Conservation (phyloP, 2,113 vertebrate species). For the Opisthocomus hoazin region DNA sequence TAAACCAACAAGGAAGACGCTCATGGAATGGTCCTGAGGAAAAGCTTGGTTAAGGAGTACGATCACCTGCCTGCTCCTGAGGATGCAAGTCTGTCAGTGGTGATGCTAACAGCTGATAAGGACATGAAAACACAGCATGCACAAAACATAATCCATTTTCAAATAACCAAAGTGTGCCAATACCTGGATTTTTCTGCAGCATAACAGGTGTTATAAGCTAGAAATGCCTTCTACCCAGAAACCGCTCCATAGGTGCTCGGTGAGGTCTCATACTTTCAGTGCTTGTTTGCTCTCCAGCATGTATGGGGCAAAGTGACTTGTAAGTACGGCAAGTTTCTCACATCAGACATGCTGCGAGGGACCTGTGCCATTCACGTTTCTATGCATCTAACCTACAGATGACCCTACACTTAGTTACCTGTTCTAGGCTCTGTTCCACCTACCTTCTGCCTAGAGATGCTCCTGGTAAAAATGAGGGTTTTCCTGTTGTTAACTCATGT, state of each 20-base stretch:
- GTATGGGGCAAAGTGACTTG: not conserved
- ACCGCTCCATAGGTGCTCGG: not conserved
- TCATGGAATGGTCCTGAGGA: not conserved
- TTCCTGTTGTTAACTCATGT: not conserved
- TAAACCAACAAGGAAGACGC: not conserved
- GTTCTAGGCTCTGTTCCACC: not conserved
- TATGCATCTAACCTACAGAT: not conserved
- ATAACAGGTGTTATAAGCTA: not conserved
- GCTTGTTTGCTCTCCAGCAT: not conserved
- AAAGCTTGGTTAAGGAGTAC: not conserved
- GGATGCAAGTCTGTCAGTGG: not conserved
- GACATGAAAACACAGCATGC: not conserved
- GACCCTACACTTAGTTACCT: not conserved
- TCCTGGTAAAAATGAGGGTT: not conserved
- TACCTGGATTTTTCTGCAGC: not conserved
- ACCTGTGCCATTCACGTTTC: not conserved
- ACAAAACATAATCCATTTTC: not conserved
- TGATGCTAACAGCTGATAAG: not conserved
- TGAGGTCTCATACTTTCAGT: not conserved
- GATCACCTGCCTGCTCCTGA: accelerated
- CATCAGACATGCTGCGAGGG: not conserved
- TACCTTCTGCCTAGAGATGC: not conserved
- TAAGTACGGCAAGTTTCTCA: not conserved
- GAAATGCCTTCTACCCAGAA: not conserved
- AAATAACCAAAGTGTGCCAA: not conserved